A percentile compares a stretch with the other conserved stretches of the same genome.
Conservation (phyloP, 2,797 vertebrate species). For the Galagoides demidoff region DNA sequence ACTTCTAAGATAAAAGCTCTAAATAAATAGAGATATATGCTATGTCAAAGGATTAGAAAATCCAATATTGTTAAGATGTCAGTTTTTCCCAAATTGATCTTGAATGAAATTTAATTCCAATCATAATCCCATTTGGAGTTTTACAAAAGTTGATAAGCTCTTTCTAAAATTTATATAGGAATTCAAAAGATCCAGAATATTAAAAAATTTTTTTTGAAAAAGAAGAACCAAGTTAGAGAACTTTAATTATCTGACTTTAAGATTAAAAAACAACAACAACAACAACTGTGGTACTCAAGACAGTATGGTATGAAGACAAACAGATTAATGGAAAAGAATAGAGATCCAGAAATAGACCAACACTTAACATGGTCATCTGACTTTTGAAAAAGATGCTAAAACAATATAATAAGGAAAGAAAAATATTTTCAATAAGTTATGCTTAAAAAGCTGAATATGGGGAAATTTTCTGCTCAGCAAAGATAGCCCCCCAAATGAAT, state of each 20-base stretch:
- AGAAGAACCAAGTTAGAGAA: background rate
- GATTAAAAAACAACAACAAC: no score
- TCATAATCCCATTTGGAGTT: background rate
- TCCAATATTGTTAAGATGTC: background rate
- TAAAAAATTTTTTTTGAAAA: slow-evolving; percentile 23
- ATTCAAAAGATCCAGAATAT: background rate
- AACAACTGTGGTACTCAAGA: background rate
- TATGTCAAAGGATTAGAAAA: background rate
- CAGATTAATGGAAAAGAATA: background rate
- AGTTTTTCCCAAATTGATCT: background rate
- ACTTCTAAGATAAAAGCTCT: background rate
- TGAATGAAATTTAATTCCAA: background rate
- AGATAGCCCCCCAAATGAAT: background rate
- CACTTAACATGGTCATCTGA: background rate
- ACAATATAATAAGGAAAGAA: background rate
- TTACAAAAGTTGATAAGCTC: background rate
- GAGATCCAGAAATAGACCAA: slow-evolving; percentile 10
- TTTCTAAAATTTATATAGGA: slow-evolving; percentile 35
- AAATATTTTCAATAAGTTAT: background rate
- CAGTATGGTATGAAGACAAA: background rate
- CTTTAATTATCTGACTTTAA: background rate
- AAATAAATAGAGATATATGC: background rate
- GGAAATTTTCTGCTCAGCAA: background rate
- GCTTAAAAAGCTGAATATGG: background rate
- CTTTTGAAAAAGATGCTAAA: background rate